Evolutionary conservation across 2,113 vertebrate species (phyloP).

Genomic region (Boleophthalmus pectinirostris): DNA sequence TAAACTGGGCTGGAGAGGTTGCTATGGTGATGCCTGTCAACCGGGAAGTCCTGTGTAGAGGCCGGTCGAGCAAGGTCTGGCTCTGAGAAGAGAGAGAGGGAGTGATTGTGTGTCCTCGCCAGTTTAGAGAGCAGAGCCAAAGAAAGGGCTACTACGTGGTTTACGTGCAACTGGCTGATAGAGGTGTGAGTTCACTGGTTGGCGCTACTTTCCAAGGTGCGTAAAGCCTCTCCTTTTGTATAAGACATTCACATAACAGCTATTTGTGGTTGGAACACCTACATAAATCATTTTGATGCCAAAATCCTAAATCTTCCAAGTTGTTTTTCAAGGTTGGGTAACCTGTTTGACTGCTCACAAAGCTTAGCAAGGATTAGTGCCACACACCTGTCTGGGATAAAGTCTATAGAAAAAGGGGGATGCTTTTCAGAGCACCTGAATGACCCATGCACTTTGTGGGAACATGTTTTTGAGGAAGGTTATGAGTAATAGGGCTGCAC

Average conservation of each 20-base stretch:
- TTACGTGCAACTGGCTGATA: constrained; percentile 28
- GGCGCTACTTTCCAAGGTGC: constrained; percentile 56
- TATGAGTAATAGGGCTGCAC: constrained; percentile 1
- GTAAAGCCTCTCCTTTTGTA: constrained; percentile 34
- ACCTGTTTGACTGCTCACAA: constrained; percentile 50
- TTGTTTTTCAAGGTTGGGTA: constrained; percentile 38
- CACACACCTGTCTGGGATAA: constrained; percentile 11
- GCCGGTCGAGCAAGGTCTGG: constrained; percentile 54
- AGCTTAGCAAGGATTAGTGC: constrained; percentile 41
- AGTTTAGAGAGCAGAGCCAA: constrained; percentile 37
- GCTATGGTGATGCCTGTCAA: constrained; percentile 73
- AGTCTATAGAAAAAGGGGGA: constrained; percentile 7
- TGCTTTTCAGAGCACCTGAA: constrained; percentile 15
- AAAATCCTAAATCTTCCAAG: neutral
- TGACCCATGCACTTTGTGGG: constrained; percentile 19
- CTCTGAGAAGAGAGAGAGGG: constrained; percentile 44
- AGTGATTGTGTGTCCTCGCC: constrained; percentile 47
- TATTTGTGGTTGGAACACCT: neutral
- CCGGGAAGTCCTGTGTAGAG: constrained; percentile 68
- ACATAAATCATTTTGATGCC: constrained; percentile 4
- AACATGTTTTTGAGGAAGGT: constrained; percentile 13
- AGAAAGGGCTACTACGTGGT: constrained; percentile 24
- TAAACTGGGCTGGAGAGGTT: constrained; percentile 59
- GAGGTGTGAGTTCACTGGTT: constrained; percentile 46
- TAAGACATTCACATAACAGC: constrained; percentile 5